Evolutionary conservation across 1,140 invertebrate genomes (phyloP).

Genomic region (Leptonema lineaticorne): DNA sequence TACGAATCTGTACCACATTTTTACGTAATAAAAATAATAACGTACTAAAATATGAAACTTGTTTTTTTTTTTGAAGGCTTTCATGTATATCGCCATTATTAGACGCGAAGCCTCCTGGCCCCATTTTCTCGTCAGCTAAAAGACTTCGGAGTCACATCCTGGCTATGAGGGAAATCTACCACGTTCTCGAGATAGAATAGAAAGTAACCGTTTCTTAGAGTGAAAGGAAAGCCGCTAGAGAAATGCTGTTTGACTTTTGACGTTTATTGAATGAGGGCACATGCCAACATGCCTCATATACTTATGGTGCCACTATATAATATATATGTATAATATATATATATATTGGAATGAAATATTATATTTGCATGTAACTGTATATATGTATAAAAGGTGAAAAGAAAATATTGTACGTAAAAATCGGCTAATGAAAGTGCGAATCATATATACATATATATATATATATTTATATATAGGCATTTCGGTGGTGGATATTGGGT

Average conservation of each 20-base stretch:
- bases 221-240: constrained; percentile 28
- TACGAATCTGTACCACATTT: no score
- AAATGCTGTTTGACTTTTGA: constrained; percentile 33
- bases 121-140: not conserved
- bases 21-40: no score
- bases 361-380: not conserved
- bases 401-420: no score
- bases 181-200: not conserved
- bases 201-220: constrained; percentile 28
- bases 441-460: no score
- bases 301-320: not conserved
- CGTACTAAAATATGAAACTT: no score
- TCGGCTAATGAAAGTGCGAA: no score
- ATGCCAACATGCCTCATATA: constrained; percentile 6
- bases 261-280: constrained; percentile 30
- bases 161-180: not conserved
- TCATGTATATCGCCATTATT: not conserved
- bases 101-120: not conserved
- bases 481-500: no score
- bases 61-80: no score
- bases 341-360: not conserved
- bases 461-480: no score
- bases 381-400: not conserved
- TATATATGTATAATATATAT: not conserved
- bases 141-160: not conserved